Evolutionary conservation across 1,140 invertebrate species (phyloP).

Genomic region (Ditylenchus dipsaci): DNA sequence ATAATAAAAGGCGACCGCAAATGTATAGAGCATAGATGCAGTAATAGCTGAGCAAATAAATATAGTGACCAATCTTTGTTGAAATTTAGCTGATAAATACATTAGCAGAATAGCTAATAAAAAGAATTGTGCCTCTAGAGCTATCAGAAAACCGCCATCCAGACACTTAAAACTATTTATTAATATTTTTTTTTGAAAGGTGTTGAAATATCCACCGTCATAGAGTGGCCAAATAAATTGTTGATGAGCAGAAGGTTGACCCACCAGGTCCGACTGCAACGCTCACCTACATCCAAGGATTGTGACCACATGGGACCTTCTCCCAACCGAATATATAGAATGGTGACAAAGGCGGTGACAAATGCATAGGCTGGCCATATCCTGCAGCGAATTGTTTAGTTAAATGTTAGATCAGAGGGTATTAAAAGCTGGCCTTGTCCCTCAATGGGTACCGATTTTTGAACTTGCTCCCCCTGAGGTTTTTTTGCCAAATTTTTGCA

Average conservation of each 20-base stretch:
- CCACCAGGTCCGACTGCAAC: constrained; percentile 30
- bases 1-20: constrained; percentile 17
- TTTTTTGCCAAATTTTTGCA: no score
- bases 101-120: constrained; percentile 14
- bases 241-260: constrained; percentile 38
- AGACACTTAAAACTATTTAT: constrained; percentile 28
- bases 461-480: no score
- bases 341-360: constrained; percentile 28
- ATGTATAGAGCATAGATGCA: constrained; percentile 17
- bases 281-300: constrained; percentile 25
- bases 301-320: constrained; percentile 47
- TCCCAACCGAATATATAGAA: constrained; percentile 30
- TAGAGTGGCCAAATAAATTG: constrained; percentile 33
- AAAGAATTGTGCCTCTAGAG: constrained; percentile 44
- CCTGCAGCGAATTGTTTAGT: constrained; percentile 26
- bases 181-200: background rate
- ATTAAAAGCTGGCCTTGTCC: background rate
- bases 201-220: constrained; percentile 23
- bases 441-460: no score
- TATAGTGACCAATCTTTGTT: background rate
- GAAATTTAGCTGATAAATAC: background rate
- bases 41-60: constrained; percentile 1
- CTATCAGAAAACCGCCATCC: constrained; percentile 38
- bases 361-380: constrained; percentile 40
- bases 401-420: background rate